phyloP scores from a whole-genome alignment of 2,888 invertebrate genomes.

The Tiliacea citrago region DNA sequence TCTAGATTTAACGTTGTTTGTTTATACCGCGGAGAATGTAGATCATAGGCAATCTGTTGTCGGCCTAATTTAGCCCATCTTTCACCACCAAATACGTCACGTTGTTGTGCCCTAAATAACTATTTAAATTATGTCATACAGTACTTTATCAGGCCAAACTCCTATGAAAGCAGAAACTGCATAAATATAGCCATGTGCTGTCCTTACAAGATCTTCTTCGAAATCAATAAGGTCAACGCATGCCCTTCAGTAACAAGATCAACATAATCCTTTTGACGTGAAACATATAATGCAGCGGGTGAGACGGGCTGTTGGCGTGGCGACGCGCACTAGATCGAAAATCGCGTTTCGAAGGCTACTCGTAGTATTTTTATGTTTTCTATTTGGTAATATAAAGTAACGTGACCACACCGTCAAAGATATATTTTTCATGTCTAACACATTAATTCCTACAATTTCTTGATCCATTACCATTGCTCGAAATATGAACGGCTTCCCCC shows the following conservation, averaged over 20 bases:
- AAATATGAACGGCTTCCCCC: neutral
- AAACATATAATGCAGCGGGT: too few species aligned
- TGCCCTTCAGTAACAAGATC: slow-evolving; percentile 19
- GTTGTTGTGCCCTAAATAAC: slow-evolving; percentile 33
- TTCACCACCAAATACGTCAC: slow-evolving; percentile 42
- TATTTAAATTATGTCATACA: slow-evolving; percentile 9
- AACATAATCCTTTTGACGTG: neutral
- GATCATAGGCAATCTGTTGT: slow-evolving; percentile 33
- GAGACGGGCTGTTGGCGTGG: too few species aligned
- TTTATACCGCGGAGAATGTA: slow-evolving; percentile 29
- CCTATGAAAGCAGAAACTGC: neutral
- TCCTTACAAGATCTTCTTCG: neutral
- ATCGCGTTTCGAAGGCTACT: too few species aligned
- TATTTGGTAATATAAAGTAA: neutral
- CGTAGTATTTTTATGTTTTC: too few species aligned
- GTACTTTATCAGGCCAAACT: slow-evolving; percentile 12
- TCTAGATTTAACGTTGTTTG: slow-evolving; percentile 29
- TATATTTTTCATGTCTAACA: neutral
- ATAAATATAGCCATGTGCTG: neutral
- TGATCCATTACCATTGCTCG: neutral
- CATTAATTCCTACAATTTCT: slow-evolving; percentile 2
- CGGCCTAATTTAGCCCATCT: slow-evolving; percentile 27
- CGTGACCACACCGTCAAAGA: neutral
- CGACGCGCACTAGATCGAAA: too few species aligned
- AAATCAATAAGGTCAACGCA: neutral